Evolutionary conservation across 2,888 invertebrate genomes (phyloP).

Genomic region (Drosophila algonquin): DNA sequence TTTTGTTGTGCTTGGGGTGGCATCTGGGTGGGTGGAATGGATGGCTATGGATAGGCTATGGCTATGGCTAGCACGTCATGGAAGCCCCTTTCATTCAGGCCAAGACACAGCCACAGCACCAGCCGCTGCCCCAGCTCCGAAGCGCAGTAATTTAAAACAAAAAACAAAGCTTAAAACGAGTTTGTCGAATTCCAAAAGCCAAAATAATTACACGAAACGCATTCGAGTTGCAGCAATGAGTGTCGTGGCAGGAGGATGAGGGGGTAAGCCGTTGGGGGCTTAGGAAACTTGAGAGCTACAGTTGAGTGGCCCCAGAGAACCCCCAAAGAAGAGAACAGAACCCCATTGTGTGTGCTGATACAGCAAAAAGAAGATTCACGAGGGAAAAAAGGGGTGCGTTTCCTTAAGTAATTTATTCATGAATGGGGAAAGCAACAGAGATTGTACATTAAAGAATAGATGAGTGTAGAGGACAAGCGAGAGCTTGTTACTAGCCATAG

Average conservation of each 20-base stretch:
- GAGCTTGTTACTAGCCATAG: no score
- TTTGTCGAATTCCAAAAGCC: slow-evolving; percentile 58
- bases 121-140: not conserved
- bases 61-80: slow-evolving; percentile 38
- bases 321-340: not conserved
- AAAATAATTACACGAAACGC: slow-evolving; percentile 64
- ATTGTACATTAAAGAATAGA: not conserved
- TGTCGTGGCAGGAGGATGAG: not conserved
- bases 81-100: slow-evolving; percentile 64
- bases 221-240: slow-evolving; percentile 37
- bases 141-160: slow-evolving; percentile 53
- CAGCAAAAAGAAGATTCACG: slow-evolving; percentile 13
- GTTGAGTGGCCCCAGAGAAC: slow-evolving; percentile 33
- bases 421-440: not conserved
- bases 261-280: slow-evolving; percentile 16
- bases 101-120: slow-evolving; percentile 19
- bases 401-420: not conserved
- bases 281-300: slow-evolving; percentile 30
- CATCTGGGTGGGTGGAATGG: slow-evolving; percentile 69
- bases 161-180: slow-evolving; percentile 55
- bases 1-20: slow-evolving; percentile 59
- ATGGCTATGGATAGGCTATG: slow-evolving; percentile 42
- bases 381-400: not conserved
- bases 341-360: slow-evolving; percentile 15
- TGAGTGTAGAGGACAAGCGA: not conserved